A percentile compares a stretch with the other conserved stretches of the same genome.
phyloP scores from a whole-genome alignment of 2,113 vertebrate genomes.

The Paradoxurus hermaphroditus region DNA sequence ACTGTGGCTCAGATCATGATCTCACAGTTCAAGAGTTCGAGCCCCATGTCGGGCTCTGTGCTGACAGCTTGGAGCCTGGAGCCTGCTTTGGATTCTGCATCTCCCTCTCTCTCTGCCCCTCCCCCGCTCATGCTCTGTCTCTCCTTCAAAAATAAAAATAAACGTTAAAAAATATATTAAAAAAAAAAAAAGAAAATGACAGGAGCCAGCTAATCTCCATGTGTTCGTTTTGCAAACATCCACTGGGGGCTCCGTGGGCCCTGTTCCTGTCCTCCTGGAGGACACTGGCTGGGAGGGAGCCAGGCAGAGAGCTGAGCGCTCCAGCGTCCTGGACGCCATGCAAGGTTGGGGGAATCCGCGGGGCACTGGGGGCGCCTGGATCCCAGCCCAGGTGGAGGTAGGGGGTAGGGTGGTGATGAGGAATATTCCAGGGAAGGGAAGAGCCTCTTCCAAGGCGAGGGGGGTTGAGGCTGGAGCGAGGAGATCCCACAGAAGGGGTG shows the following conservation, averaged over 20 bases:
- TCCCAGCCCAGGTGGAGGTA: neutral
- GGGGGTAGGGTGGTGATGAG: neutral
- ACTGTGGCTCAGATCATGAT: too few species aligned
- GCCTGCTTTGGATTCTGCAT: too few species aligned
- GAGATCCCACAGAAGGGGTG: neutral
- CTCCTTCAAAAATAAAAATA: too few species aligned
- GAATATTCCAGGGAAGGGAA: neutral
- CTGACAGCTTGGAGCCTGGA: too few species aligned
- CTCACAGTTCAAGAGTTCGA: too few species aligned
- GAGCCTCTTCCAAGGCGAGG: neutral
- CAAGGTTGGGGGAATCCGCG: fast-evolving
- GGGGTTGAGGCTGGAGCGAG: neutral
- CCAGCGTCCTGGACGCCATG: fast-evolving
- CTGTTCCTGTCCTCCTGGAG: neutral
- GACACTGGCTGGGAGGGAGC: neutral
- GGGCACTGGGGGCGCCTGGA: neutral
- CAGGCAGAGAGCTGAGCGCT: neutral
- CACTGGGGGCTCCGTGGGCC: neutral
- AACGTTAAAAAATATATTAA: too few species aligned
- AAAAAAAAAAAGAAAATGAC: neutral
- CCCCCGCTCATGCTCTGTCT: too few species aligned
- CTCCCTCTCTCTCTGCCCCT: too few species aligned
- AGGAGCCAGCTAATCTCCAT: neutral
- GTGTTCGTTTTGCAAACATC: neutral
- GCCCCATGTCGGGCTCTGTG: too few species aligned